Percentiles rank a stretch among this genome's conserved stretches.
Evolutionary conservation across 1,140 invertebrate species (phyloP).

Genomic region (Araneus ventricosus): DNA sequence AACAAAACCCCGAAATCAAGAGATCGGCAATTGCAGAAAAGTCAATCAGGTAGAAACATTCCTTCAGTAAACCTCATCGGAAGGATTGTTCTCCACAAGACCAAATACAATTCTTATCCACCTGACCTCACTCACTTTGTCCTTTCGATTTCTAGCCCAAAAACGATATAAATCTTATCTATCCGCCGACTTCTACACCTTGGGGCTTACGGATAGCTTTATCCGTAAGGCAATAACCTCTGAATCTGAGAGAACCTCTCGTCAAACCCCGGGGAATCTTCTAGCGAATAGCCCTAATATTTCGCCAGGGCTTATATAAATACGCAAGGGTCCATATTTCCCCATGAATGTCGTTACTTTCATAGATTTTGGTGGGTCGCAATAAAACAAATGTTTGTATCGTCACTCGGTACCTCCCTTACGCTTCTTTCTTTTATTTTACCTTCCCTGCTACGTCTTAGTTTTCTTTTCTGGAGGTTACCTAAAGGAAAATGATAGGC

Average conservation of each 20-base stretch:
- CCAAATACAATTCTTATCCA: slow-evolving; percentile 43
- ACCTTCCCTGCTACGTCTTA: not conserved
- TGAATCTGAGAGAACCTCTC: not conserved
- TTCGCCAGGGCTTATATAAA: slow-evolving; percentile 61
- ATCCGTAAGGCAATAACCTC: slow-evolving; percentile 51
- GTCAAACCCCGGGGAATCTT: slow-evolving; percentile 39
- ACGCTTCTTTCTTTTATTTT: not conserved
- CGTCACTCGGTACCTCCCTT: not conserved
- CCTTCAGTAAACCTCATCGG: not conserved
- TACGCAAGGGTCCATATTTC: slow-evolving; percentile 39
- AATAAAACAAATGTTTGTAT: slow-evolving; percentile 41
- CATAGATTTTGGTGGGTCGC: not conserved
- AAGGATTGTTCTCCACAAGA: not conserved
- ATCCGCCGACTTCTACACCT: slow-evolving; percentile 12
- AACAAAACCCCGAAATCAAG: not conserved
- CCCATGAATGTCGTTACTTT: slow-evolving; percentile 23
- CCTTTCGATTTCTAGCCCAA: not conserved
- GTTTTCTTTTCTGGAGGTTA: not conserved
- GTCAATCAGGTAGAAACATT: slow-evolving; percentile 36
- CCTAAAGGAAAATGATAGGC: slow-evolving; percentile 24
- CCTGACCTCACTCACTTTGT: slow-evolving; percentile 24
- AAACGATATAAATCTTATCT: slow-evolving; percentile 26
- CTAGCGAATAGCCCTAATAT: slow-evolving; percentile 50
- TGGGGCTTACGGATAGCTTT: slow-evolving; percentile 24
- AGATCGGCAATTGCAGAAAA: not conserved